These are phyloP conservation scores for Dynastes maya DNA, from an alignment of 2,888 invertebrate genomes.

Conservation along the genomic window DNA sequence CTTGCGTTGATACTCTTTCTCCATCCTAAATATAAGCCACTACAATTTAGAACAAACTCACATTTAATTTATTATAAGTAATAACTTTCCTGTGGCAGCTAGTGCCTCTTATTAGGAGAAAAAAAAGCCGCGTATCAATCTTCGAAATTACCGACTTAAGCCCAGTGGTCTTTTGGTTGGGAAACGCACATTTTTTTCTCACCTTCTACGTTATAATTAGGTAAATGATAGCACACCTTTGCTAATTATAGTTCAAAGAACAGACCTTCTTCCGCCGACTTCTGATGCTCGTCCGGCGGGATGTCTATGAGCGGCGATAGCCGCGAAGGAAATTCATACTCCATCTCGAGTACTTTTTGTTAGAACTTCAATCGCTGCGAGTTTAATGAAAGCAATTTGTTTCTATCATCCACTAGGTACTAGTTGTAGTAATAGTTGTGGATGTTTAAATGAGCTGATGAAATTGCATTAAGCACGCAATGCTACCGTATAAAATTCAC, in stretches of 20 bases:
- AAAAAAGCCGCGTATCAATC: slow-evolving; percentile 44
- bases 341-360: neutral
- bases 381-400: slow-evolving; percentile 10
- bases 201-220: slow-evolving; percentile 58
- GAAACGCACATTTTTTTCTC: slow-evolving; percentile 52
- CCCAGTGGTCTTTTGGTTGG: slow-evolving; percentile 37
- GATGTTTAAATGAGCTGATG: slow-evolving; percentile 18
- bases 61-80: neutral
- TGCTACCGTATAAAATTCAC: neutral
- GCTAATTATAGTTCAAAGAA: slow-evolving; percentile 61
- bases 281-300: neutral
- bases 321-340: neutral
- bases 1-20: too few relatives aligned
- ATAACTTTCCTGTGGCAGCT: slow-evolving; percentile 34
- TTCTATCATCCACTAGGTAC: neutral
- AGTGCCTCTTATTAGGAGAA: slow-evolving; percentile 47
- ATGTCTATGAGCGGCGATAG: neutral
- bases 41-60: slow-evolving; percentile 52
- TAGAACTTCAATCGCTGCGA: neutral
- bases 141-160: slow-evolving; percentile 50
- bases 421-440: too few relatives aligned
- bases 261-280: slow-evolving; percentile 41
- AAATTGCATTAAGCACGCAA: slow-evolving; percentile 5
- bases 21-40: too few relatives aligned
- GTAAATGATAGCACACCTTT: slow-evolving; percentile 62